Evolutionary conservation across 2,888 invertebrate species (phyloP).

Genomic region (Coelinius sp.): DNA sequence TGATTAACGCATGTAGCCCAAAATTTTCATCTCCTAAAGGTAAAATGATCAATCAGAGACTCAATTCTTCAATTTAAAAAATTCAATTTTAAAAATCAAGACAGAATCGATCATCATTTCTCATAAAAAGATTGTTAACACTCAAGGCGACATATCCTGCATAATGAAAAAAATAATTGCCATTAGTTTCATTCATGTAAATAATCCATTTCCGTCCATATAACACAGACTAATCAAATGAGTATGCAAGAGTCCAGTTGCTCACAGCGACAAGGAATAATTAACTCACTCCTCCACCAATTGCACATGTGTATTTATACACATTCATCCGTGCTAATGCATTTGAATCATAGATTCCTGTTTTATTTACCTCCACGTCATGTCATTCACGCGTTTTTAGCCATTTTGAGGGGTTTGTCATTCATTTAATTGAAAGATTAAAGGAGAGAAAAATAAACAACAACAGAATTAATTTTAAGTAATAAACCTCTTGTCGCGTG

Average conservation of each 20-base stretch:
- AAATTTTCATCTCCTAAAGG: too few relatives aligned
- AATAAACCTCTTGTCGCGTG: background rate
- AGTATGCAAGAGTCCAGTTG: background rate
- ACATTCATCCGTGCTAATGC: background rate
- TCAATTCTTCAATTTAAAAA: too few relatives aligned
- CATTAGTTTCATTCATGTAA: background rate
- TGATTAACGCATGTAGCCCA: too few relatives aligned
- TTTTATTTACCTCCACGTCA: background rate
- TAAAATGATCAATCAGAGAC: too few relatives aligned
- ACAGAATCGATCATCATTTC: too few relatives aligned
- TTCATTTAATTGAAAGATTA: background rate
- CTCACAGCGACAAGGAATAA: background rate
- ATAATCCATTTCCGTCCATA: background rate
- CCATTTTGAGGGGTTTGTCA: background rate
- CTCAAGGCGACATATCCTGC: background rate
- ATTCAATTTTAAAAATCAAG: too few relatives aligned
- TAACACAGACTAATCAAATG: constrained; percentile 1
- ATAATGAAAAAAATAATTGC: background rate
- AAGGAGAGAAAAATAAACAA: background rate
- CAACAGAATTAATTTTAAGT: background rate
- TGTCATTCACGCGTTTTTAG: background rate
- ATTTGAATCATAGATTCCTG: background rate
- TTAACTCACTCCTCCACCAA: constrained; percentile 7
- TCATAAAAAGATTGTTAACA: background rate
- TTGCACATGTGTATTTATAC: background rate